Evolutionary conservation across 2,113 vertebrate genomes (phyloP).

Genomic region (Anhinga rufa): DNA sequence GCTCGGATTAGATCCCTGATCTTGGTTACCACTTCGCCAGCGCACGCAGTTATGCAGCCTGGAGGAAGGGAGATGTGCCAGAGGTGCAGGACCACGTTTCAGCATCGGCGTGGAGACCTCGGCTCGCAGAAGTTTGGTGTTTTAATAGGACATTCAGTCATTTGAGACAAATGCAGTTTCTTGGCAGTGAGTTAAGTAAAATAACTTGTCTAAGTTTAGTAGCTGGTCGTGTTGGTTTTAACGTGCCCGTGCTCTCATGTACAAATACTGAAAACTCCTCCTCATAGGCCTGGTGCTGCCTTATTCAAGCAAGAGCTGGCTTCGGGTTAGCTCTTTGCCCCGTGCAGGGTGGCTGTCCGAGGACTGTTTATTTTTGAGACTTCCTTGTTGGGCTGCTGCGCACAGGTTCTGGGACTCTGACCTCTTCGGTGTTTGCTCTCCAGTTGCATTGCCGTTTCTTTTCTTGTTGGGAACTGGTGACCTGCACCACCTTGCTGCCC

Average conservation of each 20-base stretch:
- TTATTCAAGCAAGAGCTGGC: neutral
- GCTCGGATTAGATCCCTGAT: neutral
- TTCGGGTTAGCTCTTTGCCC: neutral
- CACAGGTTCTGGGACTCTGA: neutral
- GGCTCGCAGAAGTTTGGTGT: fast-evolving
- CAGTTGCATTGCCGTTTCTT: neutral
- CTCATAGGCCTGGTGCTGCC: neutral
- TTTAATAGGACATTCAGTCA: neutral
- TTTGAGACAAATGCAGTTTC: fast-evolving
- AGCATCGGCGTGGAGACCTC: fast-evolving
- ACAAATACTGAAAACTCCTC: neutral
- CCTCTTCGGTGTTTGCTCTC: neutral
- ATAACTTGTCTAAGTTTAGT: neutral
- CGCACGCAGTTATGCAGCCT: neutral
- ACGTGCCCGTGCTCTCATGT: fast-evolving
- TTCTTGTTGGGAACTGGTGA: neutral
- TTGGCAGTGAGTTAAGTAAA: neutral
- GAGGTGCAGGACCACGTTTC: neutral
- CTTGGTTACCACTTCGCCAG: neutral
- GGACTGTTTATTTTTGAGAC: neutral
- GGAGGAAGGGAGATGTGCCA: neutral
- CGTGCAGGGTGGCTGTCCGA: fast-evolving
- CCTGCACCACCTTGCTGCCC: neutral
- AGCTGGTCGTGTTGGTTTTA: neutral
- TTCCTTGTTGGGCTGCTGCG: neutral